Evolutionary conservation across 2,888 invertebrate species (phyloP), one percentile per base, ranked within the genome.

Genomic region (Parelbella ahira): DNA sequence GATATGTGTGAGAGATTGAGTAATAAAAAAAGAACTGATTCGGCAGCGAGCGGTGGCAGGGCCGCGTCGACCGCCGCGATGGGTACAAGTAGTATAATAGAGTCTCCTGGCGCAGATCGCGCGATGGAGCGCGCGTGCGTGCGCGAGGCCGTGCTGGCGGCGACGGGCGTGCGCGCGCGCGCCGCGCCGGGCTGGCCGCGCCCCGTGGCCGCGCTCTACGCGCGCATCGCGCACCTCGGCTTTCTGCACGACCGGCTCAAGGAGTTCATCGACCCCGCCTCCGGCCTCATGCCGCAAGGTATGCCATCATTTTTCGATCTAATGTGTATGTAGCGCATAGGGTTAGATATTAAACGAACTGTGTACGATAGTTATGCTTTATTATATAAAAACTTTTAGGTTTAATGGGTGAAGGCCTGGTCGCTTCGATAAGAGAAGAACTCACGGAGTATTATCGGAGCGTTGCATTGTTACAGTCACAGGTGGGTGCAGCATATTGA

Each of bases 131-230:
- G 74, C 8, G 53, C 62, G 1, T 78, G 74, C 46, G 91, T 94
- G 1, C 91, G 93, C 59, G 96, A 96, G 60, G 90, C 96, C 5
- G 91, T 98, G 32, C 93, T 94, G 61, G 92, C 93, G 1, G 93
- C 97, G 50, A 96, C 97, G 67, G 98, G 98, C 2, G 94, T 98
- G 45, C 93, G 94, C 59, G 93, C 96, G 9, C 92, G 92, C 57
- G 90, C 91, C 57, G 92, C 63, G 2, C 53, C 52, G 12, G 48
- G 42, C 4, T 60, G 61, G 12, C 60, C 80, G 12, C 76, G 87
- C 56, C 91, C 60, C 66, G 90, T 56, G 89, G 91, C 50, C 89
- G 93, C 65, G 83, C 78, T 93, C 58, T 89, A 96, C 21, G 79
- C 94, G 34, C 90, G 96, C 29, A 87, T 98, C 24, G 91, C 95